Conservation (phyloP, 2,888 invertebrate genomes). For the Apeira syringaria region DNA sequence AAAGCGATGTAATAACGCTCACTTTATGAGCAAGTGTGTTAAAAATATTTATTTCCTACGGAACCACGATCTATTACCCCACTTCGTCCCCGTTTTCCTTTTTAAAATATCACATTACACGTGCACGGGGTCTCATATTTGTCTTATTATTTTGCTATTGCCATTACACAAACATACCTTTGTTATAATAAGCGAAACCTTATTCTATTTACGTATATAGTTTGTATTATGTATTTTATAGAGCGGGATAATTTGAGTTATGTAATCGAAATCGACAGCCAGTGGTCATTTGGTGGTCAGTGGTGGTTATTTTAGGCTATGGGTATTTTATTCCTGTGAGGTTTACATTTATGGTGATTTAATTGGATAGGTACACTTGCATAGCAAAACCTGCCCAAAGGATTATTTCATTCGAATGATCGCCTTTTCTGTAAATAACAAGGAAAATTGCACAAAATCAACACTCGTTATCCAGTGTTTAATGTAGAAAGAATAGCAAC, state of each 20-base stretch:
- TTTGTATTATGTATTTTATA: neutral
- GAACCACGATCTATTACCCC: slow-evolving; percentile 2
- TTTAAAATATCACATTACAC: slow-evolving; percentile 75
- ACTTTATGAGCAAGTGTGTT: no score
- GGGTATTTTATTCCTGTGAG: no score
- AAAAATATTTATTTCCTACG: no score
- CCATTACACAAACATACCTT: slow-evolving; percentile 30
- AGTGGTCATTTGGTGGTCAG: no score
- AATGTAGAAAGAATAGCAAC: slow-evolving; percentile 45
- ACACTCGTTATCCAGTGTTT: slow-evolving; percentile 53
- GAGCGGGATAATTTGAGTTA: no score
- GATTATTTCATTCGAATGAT: slow-evolving; percentile 35
- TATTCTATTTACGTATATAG: neutral
- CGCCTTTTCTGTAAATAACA: slow-evolving; percentile 38
- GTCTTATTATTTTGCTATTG: slow-evolving; percentile 67
- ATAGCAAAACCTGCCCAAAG: no score
- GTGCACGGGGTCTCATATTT: slow-evolving; percentile 51
- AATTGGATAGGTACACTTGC: no score
- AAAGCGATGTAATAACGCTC: no score
- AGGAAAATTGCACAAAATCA: slow-evolving; percentile 52
- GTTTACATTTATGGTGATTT: no score
- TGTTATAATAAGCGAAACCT: neutral
- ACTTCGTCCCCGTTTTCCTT: slow-evolving; percentile 25
- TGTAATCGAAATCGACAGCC: no score
- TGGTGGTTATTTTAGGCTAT: no score